phyloP scores from a whole-genome alignment of 2,888 invertebrate genomes.

The Diadegma fenestrale region DNA sequence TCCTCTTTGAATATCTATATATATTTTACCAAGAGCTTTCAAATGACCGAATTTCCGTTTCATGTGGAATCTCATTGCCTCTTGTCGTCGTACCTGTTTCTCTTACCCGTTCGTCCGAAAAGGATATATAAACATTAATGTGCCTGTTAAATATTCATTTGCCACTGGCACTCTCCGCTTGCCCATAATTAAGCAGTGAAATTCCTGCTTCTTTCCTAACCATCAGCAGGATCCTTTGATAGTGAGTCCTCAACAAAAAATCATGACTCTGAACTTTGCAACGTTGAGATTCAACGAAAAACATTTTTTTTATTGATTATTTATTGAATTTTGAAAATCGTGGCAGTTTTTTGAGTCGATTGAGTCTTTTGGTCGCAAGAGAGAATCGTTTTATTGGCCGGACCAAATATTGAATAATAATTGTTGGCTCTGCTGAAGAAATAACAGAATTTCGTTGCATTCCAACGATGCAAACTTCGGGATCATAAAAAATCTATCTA shows the following conservation, averaged over 20 bases:
- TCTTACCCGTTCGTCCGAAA: background rate
- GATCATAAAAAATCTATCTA: background rate
- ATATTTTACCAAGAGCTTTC: background rate
- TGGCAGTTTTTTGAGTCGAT: too few relatives aligned
- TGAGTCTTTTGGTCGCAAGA: too few relatives aligned
- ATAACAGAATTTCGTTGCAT: too few relatives aligned
- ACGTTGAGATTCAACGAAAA: too few relatives aligned
- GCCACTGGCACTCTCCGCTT: background rate
- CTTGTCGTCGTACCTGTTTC: background rate
- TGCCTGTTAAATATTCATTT: constrained; percentile 52
- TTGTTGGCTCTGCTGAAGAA: too few relatives aligned
- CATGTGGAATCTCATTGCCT: constrained; percentile 11
- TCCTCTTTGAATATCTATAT: background rate
- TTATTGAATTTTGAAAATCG: too few relatives aligned
- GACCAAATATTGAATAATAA: too few relatives aligned
- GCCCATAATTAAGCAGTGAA: constrained; percentile 12
- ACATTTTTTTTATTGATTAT: too few relatives aligned
- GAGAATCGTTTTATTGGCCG: too few relatives aligned
- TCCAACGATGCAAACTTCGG: too few relatives aligned
- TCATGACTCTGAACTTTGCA: too few relatives aligned
- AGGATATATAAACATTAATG: constrained; percentile 40
- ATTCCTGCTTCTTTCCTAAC: background rate
- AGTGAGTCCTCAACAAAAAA: background rate
- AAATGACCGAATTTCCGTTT: constrained; percentile 29
- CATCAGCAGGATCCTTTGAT: background rate